Evolutionary conservation across 1,140 invertebrate species (phyloP).

Genomic region (Papilio dardanus): DNA sequence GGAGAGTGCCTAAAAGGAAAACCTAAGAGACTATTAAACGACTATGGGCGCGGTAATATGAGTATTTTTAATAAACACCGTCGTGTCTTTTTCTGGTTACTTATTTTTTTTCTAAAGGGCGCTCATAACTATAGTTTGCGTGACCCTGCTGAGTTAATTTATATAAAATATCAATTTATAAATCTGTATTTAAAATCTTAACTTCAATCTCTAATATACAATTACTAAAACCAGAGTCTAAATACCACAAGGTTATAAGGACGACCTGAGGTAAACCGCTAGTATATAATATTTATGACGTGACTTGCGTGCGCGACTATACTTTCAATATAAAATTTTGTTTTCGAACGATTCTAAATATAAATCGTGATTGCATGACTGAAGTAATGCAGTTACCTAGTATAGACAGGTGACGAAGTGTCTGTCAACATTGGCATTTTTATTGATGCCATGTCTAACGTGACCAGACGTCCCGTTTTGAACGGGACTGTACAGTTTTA

Average conservation of each 20-base stretch:
- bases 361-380: background rate
- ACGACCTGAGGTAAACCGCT: constrained; percentile 13
- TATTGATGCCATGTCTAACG: background rate
- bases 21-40: no score
- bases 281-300: background rate
- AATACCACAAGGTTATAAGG: constrained; percentile 17
- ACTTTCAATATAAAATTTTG: constrained; percentile 9
- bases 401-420: constrained; percentile 13
- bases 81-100: no score
- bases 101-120: no score
- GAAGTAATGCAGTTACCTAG: background rate
- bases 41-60: no score
- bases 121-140: background rate
- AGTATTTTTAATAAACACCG: no score
- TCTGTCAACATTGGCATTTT: background rate
- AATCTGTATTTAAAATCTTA: background rate
- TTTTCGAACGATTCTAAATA: constrained; percentile 4
- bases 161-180: background rate
- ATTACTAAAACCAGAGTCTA: background rate
- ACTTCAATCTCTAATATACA: background rate
- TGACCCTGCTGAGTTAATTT: background rate
- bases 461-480: no score
- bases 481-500: no score
- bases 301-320: constrained; percentile 31
- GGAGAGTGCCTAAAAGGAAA: no score